These are phyloP conservation scores for Probosciger aterrimus DNA, from an alignment of 2,113 vertebrate genomes.

Conservation along the genomic window DNA sequence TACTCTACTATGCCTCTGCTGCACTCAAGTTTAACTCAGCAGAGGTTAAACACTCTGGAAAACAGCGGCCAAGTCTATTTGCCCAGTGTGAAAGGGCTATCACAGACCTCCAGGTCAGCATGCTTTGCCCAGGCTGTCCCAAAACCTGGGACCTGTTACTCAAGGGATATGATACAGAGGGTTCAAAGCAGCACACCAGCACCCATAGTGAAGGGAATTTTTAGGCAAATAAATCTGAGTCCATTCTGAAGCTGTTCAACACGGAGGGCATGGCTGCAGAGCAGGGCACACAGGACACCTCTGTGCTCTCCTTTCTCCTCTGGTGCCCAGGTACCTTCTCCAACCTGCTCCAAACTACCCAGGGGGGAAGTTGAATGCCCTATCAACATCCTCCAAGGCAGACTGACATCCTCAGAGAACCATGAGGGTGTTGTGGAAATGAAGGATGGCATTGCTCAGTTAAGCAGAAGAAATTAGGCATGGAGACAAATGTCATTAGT, in stretches of 20 bases:
- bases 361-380: not conserved
- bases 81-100: fast-evolving
- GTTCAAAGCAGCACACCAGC: not conserved
- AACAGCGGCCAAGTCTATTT: not conserved
- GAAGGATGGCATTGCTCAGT: not conserved
- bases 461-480: not conserved
- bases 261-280: not conserved
- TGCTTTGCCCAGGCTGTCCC: not conserved
- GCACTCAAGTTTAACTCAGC: not conserved
- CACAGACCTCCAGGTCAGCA: not conserved
- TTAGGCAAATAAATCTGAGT: not conserved
- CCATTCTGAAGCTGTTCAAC: not conserved
- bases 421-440: not conserved
- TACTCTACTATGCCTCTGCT: not conserved
- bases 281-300: not conserved
- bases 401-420: not conserved
- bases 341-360: not conserved
- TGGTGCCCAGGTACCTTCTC: fast-evolving
- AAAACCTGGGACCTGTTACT: not conserved
- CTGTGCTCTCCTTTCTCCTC: fast-evolving
- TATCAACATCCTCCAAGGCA: not conserved
- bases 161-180: not conserved
- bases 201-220: not conserved
- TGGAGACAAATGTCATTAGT: not conserved
- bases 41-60: not conserved